Percentiles rank a stretch among this genome's conserved stretches.
phyloP scores from a whole-genome alignment of 2,797 vertebrate species.

The Crocidura indochinensis region DNA sequence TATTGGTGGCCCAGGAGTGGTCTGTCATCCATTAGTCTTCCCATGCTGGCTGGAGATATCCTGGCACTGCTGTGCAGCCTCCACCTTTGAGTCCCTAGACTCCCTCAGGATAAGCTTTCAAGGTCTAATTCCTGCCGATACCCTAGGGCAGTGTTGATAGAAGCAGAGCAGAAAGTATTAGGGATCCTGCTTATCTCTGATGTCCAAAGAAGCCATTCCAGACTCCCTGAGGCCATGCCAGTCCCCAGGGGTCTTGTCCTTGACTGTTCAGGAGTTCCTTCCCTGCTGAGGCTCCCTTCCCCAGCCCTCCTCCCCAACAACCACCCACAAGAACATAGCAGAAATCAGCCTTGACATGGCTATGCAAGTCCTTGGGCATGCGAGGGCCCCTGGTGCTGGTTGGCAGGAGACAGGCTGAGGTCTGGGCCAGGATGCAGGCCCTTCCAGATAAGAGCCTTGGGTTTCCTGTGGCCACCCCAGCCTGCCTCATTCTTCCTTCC shows the following conservation, averaged over 20 bases:
- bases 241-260: background rate
- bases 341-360: background rate
- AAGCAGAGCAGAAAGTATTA: background rate
- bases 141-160: background rate
- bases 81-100: background rate
- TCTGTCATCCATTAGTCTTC: too few relatives aligned
- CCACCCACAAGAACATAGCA: background rate
- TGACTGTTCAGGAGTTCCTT: background rate
- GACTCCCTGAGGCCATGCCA: background rate
- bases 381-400: background rate
- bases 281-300: background rate
- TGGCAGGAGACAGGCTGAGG: background rate
- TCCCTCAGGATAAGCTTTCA: background rate
- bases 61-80: background rate
- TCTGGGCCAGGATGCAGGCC: conserved; percentile 72
- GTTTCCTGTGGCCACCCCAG: conserved; percentile 75
- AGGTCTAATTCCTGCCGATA: background rate
- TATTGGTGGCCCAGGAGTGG: too few relatives aligned
- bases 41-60: background rate
- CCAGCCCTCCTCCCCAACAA: background rate
- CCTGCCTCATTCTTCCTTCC: background rate
- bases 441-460: conserved; percentile 73
- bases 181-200: too few relatives aligned
- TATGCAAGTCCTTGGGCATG: background rate
- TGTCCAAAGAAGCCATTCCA: too few relatives aligned